Base-by-base conservation (phyloP, 2,888 invertebrate genomes). In the Perizoma flavofasciatum region DNA sequence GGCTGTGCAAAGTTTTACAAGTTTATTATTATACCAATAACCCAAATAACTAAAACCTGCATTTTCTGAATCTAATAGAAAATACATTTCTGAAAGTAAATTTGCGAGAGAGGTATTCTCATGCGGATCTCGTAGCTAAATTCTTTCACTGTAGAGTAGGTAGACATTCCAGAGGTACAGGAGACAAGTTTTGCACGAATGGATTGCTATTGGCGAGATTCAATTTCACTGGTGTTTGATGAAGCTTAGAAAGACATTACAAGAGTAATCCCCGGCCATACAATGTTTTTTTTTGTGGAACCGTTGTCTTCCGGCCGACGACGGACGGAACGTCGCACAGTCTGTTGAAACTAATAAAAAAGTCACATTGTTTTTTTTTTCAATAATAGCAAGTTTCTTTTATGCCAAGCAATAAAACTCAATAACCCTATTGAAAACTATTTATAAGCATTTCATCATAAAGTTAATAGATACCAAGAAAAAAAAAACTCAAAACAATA, bases 1-100 rank as follows among this genome's bases (percentile, higher is more conserved):
- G 70, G 70, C 72, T 69, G 65, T 69, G 62, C 63, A 58, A 71
- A 74, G 69, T 77, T 77, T 47, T 65, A 69, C 68, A 77, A 79
- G 70, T 78, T 79, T 68, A 72, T 76, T 75, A 75, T 79, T 73
- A 70, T 69, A 69, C 65, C 69, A 65, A 66, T 65, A 68, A 68
- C 49, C 64, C 68, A 70, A 74, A 76, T 73, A 72, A 65, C 65
- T 68, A 71, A 22, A 73, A 70, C 70, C 65, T 74, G 72, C 74
- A 73, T 72, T 73, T 73, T 69, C 64, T 62, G 66, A 66, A 71
- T 69, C 66, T 68, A 59, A 73, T 70, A 62, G 65, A 61, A 76
- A 78, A 75, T 73, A 66, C 68, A 72, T 74, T 73, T 65, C 51
- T 59, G 47, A 59, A 61, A 70, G 67, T 72, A 65, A 69, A 74